Evolutionary conservation across 1,140 invertebrate genomes (phyloP).

Genomic region (Pseudomyrmex sp.): DNA sequence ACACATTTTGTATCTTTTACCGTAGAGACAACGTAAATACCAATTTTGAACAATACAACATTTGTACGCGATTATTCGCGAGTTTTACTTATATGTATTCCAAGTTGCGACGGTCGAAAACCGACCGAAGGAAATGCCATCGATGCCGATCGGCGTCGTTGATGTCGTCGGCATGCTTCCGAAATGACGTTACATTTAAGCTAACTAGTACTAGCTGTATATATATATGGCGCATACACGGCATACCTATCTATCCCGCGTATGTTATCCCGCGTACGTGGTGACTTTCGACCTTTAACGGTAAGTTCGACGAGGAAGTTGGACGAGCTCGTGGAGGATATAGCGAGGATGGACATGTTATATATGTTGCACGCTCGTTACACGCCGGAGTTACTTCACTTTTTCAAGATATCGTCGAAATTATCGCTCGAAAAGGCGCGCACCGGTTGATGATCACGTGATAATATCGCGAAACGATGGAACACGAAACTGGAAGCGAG

Average conservation of each 20-base stretch:
- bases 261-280: slow-evolving; percentile 13
- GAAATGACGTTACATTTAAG: slow-evolving; percentile 56
- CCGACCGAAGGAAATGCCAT: slow-evolving; percentile 9
- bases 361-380: slow-evolving; percentile 8
- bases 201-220: slow-evolving; percentile 35
- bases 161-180: slow-evolving; percentile 48
- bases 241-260: slow-evolving; percentile 20
- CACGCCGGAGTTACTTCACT: slow-evolving; percentile 31
- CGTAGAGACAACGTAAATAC: too few relatives aligned
- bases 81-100: slow-evolving; percentile 2
- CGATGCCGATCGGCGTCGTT: slow-evolving; percentile 42
- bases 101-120: background rate
- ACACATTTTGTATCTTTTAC: too few relatives aligned
- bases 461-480: background rate
- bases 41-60: background rate
- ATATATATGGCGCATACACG: slow-evolving; percentile 21
- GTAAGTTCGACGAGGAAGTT: slow-evolving; percentile 51
- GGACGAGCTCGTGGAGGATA: slow-evolving; percentile 1
- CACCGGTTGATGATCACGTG: background rate
- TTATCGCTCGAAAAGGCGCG: background rate
- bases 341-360: background rate
- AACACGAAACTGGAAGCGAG: too few relatives aligned
- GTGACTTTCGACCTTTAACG: slow-evolving; percentile 47
- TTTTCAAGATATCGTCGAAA: slow-evolving; percentile 21
- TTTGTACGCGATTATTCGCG: background rate